phyloP scores from a whole-genome alignment of 2,797 vertebrate species.

The Lepus townsendii region DNA sequence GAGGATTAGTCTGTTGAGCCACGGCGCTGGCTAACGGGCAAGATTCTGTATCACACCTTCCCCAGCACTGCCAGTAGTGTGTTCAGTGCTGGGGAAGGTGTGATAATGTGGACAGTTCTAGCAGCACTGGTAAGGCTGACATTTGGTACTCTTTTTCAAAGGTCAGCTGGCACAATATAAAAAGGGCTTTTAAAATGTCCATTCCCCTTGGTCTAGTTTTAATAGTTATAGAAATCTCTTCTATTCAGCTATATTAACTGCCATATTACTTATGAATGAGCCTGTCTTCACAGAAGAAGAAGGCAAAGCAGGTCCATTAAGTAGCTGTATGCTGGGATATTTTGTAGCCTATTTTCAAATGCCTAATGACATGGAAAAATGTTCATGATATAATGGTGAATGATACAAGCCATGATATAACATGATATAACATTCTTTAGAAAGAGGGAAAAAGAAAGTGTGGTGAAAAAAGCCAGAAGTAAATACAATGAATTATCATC shows the following conservation, averaged over 20 bases:
- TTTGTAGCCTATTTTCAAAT: conserved; percentile 51
- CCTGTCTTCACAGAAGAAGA: conserved; percentile 31
- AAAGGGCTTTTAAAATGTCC: conserved; percentile 61
- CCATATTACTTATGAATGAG: conserved; percentile 52
- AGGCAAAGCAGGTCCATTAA: neutral
- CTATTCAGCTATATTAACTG: conserved; percentile 58
- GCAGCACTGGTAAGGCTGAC: conserved; percentile 1
- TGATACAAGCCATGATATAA: neutral
- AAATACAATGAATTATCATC: conserved; percentile 25
- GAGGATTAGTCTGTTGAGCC: too few species aligned
- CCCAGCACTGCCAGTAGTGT: too few species aligned
- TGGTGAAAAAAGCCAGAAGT: conserved; percentile 45
- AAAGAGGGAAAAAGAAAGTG: neutral
- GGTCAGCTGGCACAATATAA: conserved; percentile 58
- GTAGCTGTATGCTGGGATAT: neutral
- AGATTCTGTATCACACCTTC: neutral
- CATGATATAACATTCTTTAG: conserved; percentile 48
- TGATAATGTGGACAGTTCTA: conserved; percentile 6
- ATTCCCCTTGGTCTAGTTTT: conserved; percentile 50
- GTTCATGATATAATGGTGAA: neutral
- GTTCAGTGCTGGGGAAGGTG: neutral
- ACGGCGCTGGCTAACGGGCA: too few species aligned
- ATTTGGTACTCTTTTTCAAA: conserved; percentile 63
- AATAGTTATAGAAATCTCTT: conserved; percentile 62
- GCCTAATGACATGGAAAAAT: conserved; percentile 37